Base-by-base conservation (phyloP, 2,888 invertebrate species). In the Allophyes oxyacanthae region DNA sequence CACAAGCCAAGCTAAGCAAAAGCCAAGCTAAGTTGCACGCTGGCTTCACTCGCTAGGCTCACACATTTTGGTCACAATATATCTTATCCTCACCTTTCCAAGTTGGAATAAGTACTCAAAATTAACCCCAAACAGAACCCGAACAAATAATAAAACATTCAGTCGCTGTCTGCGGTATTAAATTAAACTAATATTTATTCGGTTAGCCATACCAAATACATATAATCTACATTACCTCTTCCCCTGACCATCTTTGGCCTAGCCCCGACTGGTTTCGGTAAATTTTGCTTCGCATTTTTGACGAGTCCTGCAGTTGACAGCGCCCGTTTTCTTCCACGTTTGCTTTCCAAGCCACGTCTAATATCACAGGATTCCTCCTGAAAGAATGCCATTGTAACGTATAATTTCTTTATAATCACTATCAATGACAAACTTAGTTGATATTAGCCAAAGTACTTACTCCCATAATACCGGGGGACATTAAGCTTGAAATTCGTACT, bases 251-350 rank as follows among this genome's bases (percentile, higher is more conserved):
- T 60, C 70, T 84, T 89, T 63, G 88, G 81, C 78, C 87, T 88
- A 6, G 78, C 61, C 30, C 72, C 67, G 42, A 77, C 69, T 50
- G 61, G 52, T 64, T 88, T 82, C 49, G 75, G 70, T 60, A 78
- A 43, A 60, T 69, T 75, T 71, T 82, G 72, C 58, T 84, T 80
- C 7, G 75, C 72, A 5, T 75, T 76, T 64, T 89, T 91, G 0
- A 73, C 67, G 0, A 84, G 59, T 0, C 89, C 87, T 0, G 89
- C 87, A 7, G 88, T 82, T 0, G 92, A 92, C 3, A 82, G 72
- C 0, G 91, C 91, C 0, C 92, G 85, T 59, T 92, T 91, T 26
- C 91, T 80, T 4, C 91, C 91, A 7, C 91, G 88, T 65, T 89
- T 89, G 48, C 85, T 83, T 6, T 83, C 86, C 11, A 58, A 50